Conservation (phyloP, 2,888 invertebrate genomes). For the Chrysomela aeneicollis region DNA sequence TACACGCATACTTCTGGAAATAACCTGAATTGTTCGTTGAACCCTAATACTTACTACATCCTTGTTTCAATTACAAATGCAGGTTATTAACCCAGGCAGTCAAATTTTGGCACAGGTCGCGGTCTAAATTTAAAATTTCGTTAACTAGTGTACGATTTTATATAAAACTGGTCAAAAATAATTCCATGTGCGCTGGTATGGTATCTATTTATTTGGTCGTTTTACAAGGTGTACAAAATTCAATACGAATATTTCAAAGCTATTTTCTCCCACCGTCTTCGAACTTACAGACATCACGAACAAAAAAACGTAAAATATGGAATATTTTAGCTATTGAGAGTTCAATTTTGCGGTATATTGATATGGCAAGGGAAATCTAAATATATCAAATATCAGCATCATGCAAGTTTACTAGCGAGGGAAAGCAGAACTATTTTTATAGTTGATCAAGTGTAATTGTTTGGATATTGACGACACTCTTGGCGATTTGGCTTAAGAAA, state of each 20-base stretch:
- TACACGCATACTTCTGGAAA: background rate
- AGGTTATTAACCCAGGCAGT: slow-evolving; percentile 41
- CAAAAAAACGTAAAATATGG: too few species aligned
- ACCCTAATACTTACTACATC: background rate
- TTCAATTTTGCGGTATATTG: slow-evolving; percentile 7
- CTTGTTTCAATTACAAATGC: slow-evolving; percentile 21
- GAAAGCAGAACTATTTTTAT: background rate
- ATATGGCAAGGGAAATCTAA: background rate
- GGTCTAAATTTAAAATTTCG: slow-evolving; percentile 38
- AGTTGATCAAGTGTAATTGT: background rate
- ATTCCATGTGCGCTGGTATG: background rate
- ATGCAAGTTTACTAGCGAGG: background rate
- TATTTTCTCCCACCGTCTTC: too few species aligned
- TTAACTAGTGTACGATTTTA: slow-evolving; percentile 25
- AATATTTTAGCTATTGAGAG: too few species aligned
- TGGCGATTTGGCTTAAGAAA: background rate
- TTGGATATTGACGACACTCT: background rate
- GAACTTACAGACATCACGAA: too few species aligned
- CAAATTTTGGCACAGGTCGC: slow-evolving; percentile 41
- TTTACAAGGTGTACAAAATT: too few species aligned
- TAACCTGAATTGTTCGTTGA: background rate
- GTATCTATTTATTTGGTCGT: too few species aligned
- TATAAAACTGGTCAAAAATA: slow-evolving; percentile 10
- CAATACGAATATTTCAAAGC: too few species aligned
- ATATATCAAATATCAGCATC: background rate